Conservation (phyloP, 2,888 invertebrate genomes). For the Gymnocheta viridis region DNA sequence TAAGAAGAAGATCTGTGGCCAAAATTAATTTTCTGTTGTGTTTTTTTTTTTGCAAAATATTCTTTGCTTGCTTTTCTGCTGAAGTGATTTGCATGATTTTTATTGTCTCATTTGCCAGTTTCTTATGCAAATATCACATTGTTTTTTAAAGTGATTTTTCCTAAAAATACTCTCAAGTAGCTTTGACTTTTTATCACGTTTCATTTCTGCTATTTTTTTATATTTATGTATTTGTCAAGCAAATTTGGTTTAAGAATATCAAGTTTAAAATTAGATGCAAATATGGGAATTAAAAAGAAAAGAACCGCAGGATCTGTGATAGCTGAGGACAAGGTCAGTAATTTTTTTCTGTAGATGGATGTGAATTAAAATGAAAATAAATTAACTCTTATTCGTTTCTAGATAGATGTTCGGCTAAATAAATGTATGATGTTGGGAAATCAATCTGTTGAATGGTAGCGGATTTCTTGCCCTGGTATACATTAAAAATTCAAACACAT, state of each 20-base stretch:
- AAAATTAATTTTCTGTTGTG: constrained; percentile 22
- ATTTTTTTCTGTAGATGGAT: too few relatives aligned
- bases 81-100: constrained; percentile 61
- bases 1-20: constrained; percentile 40
- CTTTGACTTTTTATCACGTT: not conserved
- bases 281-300: not conserved
- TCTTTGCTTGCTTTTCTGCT: not conserved
- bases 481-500: too few relatives aligned
- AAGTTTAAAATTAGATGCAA: not conserved
- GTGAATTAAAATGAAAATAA: too few relatives aligned
- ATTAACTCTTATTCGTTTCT: too few relatives aligned
- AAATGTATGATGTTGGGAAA: too few relatives aligned
- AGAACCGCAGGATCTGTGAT: too few relatives aligned
- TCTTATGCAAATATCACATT: constrained; percentile 39
- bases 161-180: not conserved
- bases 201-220: not conserved
- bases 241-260: too few relatives aligned
- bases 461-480: too few relatives aligned
- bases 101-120: constrained; percentile 34
- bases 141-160: not conserved
- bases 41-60: not conserved
- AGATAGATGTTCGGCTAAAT: too few relatives aligned
- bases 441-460: too few relatives aligned
- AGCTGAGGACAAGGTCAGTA: too few relatives aligned
- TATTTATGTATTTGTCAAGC: not conserved